These are phyloP conservation scores for Heterotis niloticus DNA, from an alignment of 2,113 vertebrate genomes.

Conservation along the genomic window DNA sequence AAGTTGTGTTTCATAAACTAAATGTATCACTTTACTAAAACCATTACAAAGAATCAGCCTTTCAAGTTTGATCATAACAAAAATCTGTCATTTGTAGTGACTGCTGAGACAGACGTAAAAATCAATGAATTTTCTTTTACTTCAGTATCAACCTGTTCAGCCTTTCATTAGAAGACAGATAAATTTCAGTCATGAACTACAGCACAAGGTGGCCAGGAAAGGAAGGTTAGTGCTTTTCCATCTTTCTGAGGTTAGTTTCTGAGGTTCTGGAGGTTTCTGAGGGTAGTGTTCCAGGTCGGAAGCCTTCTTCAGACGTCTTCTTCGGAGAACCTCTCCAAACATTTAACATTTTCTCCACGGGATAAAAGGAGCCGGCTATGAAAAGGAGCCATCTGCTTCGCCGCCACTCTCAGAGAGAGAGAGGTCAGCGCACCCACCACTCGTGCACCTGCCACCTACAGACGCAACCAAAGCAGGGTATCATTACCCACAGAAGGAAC, in stretches of 20 bases:
- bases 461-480: neutral
- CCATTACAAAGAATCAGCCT: neutral
- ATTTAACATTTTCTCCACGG: neutral
- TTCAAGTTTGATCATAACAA: neutral
- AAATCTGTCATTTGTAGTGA: neutral
- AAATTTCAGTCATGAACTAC: neutral
- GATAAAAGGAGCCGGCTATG: neutral
- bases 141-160: neutral
- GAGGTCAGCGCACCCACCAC: neutral
- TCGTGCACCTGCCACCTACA: neutral
- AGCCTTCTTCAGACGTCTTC: neutral
- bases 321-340: neutral
- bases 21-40: too few species aligned
- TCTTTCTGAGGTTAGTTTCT: too few species aligned
- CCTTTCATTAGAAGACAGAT: neutral
- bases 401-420: neutral
- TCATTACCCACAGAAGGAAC: slow-evolving; percentile 10
- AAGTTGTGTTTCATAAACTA: neutral
- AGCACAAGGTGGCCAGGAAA: neutral
- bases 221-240: too few species aligned
- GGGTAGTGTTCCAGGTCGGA: neutral
- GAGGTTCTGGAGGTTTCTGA: too few species aligned
- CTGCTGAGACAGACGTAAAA: neutral
- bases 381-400: slow-evolving; percentile 15
- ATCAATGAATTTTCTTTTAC: neutral